These are phyloP conservation scores for Camarhynchus parvulus DNA, from an alignment of 2,113 vertebrate genomes.

Conservation along the genomic window DNA sequence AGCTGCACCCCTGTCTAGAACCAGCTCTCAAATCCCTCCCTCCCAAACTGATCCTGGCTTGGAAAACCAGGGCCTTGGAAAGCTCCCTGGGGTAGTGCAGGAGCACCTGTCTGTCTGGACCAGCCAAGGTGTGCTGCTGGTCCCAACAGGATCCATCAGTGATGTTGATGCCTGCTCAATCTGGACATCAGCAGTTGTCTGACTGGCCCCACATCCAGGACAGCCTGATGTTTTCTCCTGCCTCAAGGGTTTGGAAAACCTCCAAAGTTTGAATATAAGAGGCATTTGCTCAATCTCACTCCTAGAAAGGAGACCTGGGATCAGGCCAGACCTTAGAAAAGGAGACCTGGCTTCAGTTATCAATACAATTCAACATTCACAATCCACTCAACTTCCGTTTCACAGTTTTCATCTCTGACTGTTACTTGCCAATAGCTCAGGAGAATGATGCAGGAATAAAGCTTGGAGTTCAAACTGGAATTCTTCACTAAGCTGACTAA, in stretches of 20 bases:
- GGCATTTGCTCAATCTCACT: not conserved
- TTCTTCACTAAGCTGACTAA: not conserved
- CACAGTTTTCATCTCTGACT: not conserved
- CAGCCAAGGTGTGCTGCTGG: not conserved
- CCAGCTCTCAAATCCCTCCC: not conserved
- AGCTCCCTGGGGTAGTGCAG: not conserved
- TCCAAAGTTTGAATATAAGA: not conserved
- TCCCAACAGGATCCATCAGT: not conserved
- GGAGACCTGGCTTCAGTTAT: not conserved
- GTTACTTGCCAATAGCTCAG: not conserved
- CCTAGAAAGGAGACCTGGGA: not conserved
- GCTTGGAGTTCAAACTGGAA: not conserved
- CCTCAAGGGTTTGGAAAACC: not conserved
- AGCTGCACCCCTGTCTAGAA: not conserved
- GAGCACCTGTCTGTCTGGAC: not conserved
- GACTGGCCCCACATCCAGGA: not conserved
- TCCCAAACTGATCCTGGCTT: not conserved
- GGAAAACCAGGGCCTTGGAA: not conserved
- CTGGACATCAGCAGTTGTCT: not conserved
- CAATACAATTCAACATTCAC: not conserved
- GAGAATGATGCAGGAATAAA: not conserved
- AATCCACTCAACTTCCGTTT: not conserved
- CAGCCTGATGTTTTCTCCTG: not conserved
- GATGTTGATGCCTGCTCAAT: rapidly evolving
- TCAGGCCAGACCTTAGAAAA: not conserved